phyloP scores from a whole-genome alignment of 1,140 invertebrate genomes.

The Drosophila suzukii region DNA sequence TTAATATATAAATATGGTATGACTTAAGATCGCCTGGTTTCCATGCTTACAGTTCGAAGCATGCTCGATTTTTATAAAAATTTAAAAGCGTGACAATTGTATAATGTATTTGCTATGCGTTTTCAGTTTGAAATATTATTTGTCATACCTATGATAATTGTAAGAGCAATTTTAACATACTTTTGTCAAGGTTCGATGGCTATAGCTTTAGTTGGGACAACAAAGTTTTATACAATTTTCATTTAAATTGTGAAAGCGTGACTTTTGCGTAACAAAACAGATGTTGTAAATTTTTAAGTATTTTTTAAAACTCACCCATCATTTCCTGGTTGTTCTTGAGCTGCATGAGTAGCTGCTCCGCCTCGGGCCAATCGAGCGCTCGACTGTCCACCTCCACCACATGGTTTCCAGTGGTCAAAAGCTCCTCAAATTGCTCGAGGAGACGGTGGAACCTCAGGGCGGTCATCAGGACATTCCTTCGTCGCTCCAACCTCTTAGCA shows the following conservation, averaged over 20 bases:
- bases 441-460: slow-evolving; percentile 91
- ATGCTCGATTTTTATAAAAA: not conserved
- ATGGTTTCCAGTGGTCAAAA: slow-evolving; percentile 86
- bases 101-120: not conserved
- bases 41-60: too few species aligned
- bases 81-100: slow-evolving; percentile 6
- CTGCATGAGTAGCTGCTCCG: slow-evolving; percentile 86
- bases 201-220: not conserved
- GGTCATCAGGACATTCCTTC: slow-evolving; percentile 91
- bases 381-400: slow-evolving; percentile 59
- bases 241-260: slow-evolving; percentile 15
- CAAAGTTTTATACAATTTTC: slow-evolving; percentile 1
- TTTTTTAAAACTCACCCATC: slow-evolving; percentile 84
- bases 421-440: slow-evolving; percentile 89
- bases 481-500: slow-evolving; percentile 90
- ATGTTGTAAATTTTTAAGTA: not conserved
- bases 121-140: not conserved
- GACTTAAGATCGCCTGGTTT: too few species aligned
- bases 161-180: not conserved
- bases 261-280: not conserved
- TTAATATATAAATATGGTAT: too few species aligned
- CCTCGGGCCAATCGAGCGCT: slow-evolving; percentile 86
- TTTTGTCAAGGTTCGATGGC: not conserved
- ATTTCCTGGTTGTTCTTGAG: slow-evolving; percentile 86
- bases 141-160: slow-evolving; percentile 1